A percentile compares a stretch with the other conserved stretches of the same genome.
phyloP scores from a whole-genome alignment of 1,140 invertebrate species.

The Anadara kagoshimensis region DNA sequence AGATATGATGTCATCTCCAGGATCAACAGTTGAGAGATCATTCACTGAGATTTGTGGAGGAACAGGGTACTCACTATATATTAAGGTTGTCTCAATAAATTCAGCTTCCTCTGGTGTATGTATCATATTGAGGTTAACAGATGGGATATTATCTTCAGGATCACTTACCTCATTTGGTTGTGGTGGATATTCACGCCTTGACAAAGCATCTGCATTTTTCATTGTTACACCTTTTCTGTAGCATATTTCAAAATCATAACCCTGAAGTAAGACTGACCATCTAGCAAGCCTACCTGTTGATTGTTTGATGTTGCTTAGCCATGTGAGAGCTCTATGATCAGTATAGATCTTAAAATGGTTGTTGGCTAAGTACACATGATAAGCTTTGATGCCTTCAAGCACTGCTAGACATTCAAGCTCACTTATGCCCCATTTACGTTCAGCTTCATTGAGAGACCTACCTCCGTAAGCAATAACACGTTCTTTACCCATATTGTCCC shows the following conservation, averaged over 20 bases:
- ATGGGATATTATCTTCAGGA: no score
- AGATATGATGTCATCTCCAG: not conserved
- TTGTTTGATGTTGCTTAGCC: slow-evolving; percentile 27
- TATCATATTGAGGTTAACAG: not conserved
- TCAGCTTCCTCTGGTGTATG: not conserved
- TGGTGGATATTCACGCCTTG: not conserved
- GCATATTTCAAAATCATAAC: slow-evolving; percentile 19
- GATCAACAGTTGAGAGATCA: not conserved
- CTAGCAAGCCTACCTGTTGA: slow-evolving; percentile 10
- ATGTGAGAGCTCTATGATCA: slow-evolving; percentile 33
- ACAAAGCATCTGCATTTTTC: slow-evolving; percentile 2
- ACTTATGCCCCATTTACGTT: slow-evolving; percentile 22
- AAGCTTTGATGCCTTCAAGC: slow-evolving; percentile 36
- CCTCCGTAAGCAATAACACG: slow-evolving; percentile 23
- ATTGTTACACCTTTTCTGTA: slow-evolving; percentile 5
- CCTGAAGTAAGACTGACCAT: slow-evolving; percentile 24
- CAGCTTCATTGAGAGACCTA: slow-evolving; percentile 3
- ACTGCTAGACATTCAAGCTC: slow-evolving; percentile 38
- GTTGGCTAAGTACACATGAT: slow-evolving; percentile 27
- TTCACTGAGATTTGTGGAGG: not conserved
- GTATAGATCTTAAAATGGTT: slow-evolving; percentile 28
- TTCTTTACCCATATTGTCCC: slow-evolving; percentile 12
- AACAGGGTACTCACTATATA: not conserved
- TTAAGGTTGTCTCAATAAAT: slow-evolving; percentile 7
- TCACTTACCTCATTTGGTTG: not conserved